These are phyloP conservation scores for Nanorana parkeri DNA, from an alignment of 2,113 vertebrate genomes.

Conservation along the genomic window DNA sequence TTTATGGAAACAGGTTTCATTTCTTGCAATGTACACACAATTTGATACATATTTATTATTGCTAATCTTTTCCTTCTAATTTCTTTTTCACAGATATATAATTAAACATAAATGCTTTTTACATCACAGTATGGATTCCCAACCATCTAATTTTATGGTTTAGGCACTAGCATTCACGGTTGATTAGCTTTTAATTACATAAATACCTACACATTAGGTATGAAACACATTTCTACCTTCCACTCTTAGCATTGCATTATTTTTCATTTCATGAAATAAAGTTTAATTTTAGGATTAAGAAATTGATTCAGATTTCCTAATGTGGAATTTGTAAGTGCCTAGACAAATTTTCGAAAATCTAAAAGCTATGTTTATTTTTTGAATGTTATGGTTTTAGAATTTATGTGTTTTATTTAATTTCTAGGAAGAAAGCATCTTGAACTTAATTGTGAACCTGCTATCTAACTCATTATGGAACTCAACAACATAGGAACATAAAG, in stretches of 20 bases:
- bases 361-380: too few relatives aligned
- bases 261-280: constrained; percentile 83
- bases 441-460: too few relatives aligned
- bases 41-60: constrained; percentile 85
- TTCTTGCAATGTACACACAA: constrained; percentile 65
- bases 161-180: constrained; percentile 98
- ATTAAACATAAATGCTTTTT: constrained; percentile 86
- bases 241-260: constrained; percentile 85
- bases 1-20: neutral
- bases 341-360: constrained; percentile 72
- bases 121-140: constrained; percentile 93
- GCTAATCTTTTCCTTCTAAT: constrained; percentile 82
- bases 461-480: too few relatives aligned
- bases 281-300: constrained; percentile 86
- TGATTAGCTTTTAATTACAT: constrained; percentile 88
- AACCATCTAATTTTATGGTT: constrained; percentile 99
- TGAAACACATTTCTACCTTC: constrained; percentile 78
- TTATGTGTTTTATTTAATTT: too few relatives aligned
- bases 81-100: constrained; percentile 75
- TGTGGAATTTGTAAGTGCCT: constrained; percentile 80
- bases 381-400: too few relatives aligned
- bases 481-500: too few relatives aligned
- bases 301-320: constrained; percentile 81
- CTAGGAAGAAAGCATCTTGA: too few relatives aligned
- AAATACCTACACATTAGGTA: constrained; percentile 81